These are phyloP conservation scores for Eupithecia subfuscata DNA, from an alignment of 2,888 invertebrate species.

Conservation along the genomic window DNA sequence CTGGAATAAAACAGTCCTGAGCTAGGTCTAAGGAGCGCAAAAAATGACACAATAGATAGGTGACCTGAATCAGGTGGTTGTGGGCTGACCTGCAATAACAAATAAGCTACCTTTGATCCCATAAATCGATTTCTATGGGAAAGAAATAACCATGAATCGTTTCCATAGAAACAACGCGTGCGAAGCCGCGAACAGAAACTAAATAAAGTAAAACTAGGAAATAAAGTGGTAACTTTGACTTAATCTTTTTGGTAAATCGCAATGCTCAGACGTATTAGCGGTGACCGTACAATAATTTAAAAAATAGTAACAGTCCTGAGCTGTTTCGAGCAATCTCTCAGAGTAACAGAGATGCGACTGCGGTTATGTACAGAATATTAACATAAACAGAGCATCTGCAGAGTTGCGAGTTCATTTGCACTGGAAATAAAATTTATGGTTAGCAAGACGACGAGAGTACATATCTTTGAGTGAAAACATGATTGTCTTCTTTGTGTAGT, in stretches of 20 bases:
- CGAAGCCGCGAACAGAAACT: too few species aligned
- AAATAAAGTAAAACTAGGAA: neutral
- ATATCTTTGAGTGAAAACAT: neutral
- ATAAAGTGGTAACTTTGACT: too few species aligned
- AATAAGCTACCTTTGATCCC: too few species aligned
- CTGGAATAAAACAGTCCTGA: too few species aligned
- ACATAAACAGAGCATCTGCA: slow-evolving; percentile 3
- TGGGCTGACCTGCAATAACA: too few species aligned
- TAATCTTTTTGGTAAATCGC: neutral
- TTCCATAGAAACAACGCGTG: too few species aligned
- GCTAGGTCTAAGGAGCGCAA: too few species aligned
- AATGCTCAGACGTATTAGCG: neutral
- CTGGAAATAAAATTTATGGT: neutral
- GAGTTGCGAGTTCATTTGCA: neutral
- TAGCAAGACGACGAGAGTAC: neutral
- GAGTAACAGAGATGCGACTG: slow-evolving; percentile 1
- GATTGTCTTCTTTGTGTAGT: neutral
- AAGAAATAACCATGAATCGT: too few species aligned
- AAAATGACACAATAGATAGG: too few species aligned
- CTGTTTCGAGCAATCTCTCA: neutral
- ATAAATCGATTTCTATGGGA: too few species aligned
- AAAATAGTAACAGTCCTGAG: neutral
- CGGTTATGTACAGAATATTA: slow-evolving; percentile 1
- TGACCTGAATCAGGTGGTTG: too few species aligned
- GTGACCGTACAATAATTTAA: neutral